These are phyloP conservation scores for Ischnus inquisitorius DNA, from an alignment of 2,888 invertebrate genomes.

Conservation along the genomic window DNA sequence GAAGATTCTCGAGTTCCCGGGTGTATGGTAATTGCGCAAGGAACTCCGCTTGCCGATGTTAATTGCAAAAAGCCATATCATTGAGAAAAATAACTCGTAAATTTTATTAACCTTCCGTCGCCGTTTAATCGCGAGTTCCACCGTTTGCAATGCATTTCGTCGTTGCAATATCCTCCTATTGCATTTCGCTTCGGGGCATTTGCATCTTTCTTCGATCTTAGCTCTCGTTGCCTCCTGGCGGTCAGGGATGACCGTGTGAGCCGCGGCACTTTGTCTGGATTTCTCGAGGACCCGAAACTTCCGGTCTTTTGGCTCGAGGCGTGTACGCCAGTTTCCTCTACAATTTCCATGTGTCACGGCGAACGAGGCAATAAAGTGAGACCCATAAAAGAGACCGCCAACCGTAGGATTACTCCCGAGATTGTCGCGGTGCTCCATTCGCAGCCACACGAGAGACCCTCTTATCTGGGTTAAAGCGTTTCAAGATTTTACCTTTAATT, in stretches of 20 bases:
- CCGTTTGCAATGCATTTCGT: background rate
- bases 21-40: background rate
- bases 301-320: slow-evolving; percentile 45
- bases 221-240: background rate
- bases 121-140: background rate
- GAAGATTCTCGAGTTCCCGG: background rate
- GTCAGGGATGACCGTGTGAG: background rate
- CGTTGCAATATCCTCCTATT: background rate
- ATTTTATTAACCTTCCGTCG: background rate
- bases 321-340: slow-evolving; percentile 27
- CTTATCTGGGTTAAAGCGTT: slow-evolving; percentile 73
- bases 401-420: slow-evolving; percentile 35
- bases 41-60: background rate
- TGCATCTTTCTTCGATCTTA: background rate
- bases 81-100: slow-evolving; percentile 3
- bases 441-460: slow-evolving; percentile 38
- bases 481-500: slow-evolving; percentile 57
- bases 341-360: slow-evolving; percentile 73
- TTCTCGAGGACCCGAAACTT: slow-evolving; percentile 52
- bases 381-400: slow-evolving; percentile 63
- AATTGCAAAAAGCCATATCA: background rate
- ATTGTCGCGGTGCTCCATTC: slow-evolving; percentile 36
- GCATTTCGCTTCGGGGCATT: background rate
- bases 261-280: slow-evolving; percentile 7
- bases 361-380: slow-evolving; percentile 70